These are phyloP conservation scores for Mesocentrotus franciscanus DNA, from an alignment of 53 echinoderm and acorn worm species.

Conservation along the genomic window DNA sequence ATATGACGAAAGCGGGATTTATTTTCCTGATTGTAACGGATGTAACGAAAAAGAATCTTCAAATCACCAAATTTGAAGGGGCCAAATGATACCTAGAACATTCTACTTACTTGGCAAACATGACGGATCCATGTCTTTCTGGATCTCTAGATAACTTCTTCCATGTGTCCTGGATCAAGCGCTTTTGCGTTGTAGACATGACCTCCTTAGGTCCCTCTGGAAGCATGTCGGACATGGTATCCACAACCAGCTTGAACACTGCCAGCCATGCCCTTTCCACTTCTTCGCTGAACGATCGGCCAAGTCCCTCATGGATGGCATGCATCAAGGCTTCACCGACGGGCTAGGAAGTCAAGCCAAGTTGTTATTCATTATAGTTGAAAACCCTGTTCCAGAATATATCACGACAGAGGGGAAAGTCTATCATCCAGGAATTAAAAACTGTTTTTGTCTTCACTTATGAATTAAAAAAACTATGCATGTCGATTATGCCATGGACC, in stretches of 20 bases:
- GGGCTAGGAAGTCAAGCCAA: conserved; percentile 19
- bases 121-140: conserved; percentile 48
- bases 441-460: too few species aligned
- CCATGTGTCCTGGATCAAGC: conserved; percentile 48
- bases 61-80: neutral
- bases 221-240: conserved; percentile 62
- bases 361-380: neutral
- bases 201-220: neutral
- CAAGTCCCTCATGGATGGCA: conserved; percentile 60
- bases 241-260: conserved; percentile 44
- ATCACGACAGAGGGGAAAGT: neutral
- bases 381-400: neutral
- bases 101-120: conserved; percentile 59
- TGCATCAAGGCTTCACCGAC: conserved; percentile 58
- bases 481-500: neutral
- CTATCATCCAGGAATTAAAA: too few species aligned
- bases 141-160: conserved; percentile 26
- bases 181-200: neutral
- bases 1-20: too few species aligned
- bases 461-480: too few species aligned
- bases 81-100: neutral
- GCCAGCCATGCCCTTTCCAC: conserved; percentile 48
- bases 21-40: too few species aligned
- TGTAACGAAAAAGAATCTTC: too few species aligned
- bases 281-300: conserved; percentile 50